These are phyloP conservation scores for Scaptomyza tumidula DNA, from an alignment of 2,888 invertebrate genomes.

Conservation along the genomic window DNA sequence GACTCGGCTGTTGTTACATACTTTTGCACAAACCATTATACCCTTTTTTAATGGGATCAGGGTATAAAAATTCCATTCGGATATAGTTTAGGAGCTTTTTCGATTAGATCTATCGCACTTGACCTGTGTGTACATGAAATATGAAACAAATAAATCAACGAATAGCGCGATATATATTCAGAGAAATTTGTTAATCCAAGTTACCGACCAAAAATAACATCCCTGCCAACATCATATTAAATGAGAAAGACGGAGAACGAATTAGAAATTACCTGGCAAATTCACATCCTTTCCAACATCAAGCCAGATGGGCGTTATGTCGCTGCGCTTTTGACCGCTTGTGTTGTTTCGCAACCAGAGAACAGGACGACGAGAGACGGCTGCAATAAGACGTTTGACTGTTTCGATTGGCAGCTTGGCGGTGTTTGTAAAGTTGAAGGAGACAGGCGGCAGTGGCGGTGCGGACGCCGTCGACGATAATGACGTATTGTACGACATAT, in stretches of 20 bases:
- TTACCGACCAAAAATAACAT: no score
- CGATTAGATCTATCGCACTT: no score
- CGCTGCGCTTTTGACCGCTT: constrained; percentile 75
- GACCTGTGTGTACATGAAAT: no score
- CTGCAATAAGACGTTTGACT: constrained; percentile 76
- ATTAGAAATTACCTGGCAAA: constrained; percentile 69
- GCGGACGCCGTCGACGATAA: constrained; percentile 52
- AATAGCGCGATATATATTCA: no score
- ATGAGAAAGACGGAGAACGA: background rate
- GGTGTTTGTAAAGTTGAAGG: constrained; percentile 74
- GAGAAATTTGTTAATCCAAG: no score
- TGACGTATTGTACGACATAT: constrained; percentile 74
- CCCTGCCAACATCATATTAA: no score
- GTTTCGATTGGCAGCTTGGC: constrained; percentile 78
- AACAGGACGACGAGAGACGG: constrained; percentile 74
- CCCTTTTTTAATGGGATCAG: no score
- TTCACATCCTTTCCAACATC: constrained; percentile 79
- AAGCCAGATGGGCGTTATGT: constrained; percentile 75
- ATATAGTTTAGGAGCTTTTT: no score
- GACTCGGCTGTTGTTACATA: no score
- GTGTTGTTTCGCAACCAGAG: constrained; percentile 75
- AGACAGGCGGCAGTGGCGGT: constrained; percentile 41
- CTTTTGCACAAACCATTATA: no score
- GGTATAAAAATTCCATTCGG: no score
- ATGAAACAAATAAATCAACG: no score